Base-by-base conservation (phyloP, 2,797 vertebrate genomes). In the Tadarida brasiliensis region DNA sequence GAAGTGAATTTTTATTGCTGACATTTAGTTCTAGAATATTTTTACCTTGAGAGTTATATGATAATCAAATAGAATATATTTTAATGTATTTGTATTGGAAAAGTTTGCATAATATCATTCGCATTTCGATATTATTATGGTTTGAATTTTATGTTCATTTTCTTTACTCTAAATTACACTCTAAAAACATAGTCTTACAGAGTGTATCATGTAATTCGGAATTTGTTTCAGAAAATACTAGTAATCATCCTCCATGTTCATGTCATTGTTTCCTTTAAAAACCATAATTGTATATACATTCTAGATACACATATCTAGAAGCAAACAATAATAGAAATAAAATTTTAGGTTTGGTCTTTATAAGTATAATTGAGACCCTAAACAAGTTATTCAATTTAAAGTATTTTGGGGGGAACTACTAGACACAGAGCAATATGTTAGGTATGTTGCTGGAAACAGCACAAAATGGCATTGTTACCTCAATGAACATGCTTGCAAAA, bases 1-100 rank as follows among this genome's bases (percentile, higher is more conserved):
- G n/a, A 76, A 88, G 70, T 33, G 11, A 80, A 54, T 76, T 90
- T 95, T 92, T 92, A 92, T 59, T 90, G 39, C 51, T 90, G 11
- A 14, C 30, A 95, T 74, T 91, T 81, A 77, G 6, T 54, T 90
- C 11, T 61, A 92, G 20, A 76, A 49, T 86, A 61, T 10, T 35
- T 95, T 91, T 85, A 87, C 8, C 17, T 88, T n/a, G 44, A 94
- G 90, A 89, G 4, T 30, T 24, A 87, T 49, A 67, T n/a, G 0
- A 30, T 61, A 77, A 77, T 51, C 92, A 5, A 88, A 49, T n/a
- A n/a, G 11, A 57, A 7, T 33, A 73, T 19, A 73, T 90, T 92
- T 92, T 87, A 86, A 65, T 74, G 49, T 49, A 77, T 67, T 59
- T 68, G 91, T 51, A 63, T 93, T 92, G 1, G 35, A 82, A 77